phyloP scores from a whole-genome alignment of 1,140 invertebrate species.

The Plectrocnemia conspersa region DNA sequence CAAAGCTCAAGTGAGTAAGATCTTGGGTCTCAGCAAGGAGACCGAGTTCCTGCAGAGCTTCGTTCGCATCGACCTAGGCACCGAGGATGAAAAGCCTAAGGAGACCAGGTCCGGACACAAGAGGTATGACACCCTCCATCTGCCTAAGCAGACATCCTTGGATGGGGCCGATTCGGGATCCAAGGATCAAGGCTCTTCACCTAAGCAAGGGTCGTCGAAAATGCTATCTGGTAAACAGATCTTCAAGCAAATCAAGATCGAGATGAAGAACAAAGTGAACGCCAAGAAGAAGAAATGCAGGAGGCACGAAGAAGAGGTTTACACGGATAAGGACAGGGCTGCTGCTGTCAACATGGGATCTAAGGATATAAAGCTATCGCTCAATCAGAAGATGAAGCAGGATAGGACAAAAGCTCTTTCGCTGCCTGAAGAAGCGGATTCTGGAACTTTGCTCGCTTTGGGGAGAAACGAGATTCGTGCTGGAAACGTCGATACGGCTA shows the following conservation, averaged over 20 bases:
- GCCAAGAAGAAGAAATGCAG: constrained; percentile 46
- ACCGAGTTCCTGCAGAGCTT: constrained; percentile 72
- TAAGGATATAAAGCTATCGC: constrained; percentile 77
- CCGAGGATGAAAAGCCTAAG: constrained; percentile 39
- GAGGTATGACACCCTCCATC: constrained; percentile 38
- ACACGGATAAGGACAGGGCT: constrained; percentile 85
- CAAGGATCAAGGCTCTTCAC: constrained; percentile 37
- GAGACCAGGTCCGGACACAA: constrained; percentile 18
- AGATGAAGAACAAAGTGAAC: constrained; percentile 46
- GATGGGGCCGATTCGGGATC: constrained; percentile 40
- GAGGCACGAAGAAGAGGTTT: constrained; percentile 70
- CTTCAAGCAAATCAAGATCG: constrained; percentile 42
- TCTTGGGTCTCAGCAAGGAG: constrained; percentile 60
- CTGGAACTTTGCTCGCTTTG: constrained; percentile 66
- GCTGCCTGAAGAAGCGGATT: constrained; percentile 74
- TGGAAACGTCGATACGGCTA: constrained; percentile 63
- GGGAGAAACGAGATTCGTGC: constrained; percentile 69
- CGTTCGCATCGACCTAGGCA: constrained; percentile 57
- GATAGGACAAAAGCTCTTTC: constrained; percentile 68
- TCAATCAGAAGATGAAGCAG: constrained; percentile 73
- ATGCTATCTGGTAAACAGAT: constrained; percentile 38
- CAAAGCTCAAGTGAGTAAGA: constrained; percentile 48
- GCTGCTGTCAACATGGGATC: constrained; percentile 81
- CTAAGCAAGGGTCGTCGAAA: constrained; percentile 31
- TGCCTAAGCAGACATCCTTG: constrained; percentile 44